Evolutionary conservation across 2,888 invertebrate species (phyloP).

Genomic region (Leptogaster cylindrica): DNA sequence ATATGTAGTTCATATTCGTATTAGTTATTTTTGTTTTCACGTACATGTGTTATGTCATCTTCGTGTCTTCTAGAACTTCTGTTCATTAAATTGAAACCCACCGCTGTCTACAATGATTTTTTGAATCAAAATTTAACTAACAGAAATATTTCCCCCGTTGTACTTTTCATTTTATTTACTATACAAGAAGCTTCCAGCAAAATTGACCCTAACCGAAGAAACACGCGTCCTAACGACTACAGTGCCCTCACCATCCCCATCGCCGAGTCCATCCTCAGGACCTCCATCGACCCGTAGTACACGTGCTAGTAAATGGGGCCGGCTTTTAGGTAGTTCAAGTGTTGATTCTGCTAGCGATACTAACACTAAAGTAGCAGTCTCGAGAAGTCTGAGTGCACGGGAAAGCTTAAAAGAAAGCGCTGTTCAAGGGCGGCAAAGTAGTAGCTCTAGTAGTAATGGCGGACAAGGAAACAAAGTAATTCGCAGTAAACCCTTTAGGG

Average conservation of each 20-base stretch:
- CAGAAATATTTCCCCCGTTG: conserved; percentile 5
- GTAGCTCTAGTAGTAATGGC: conserved; percentile 63
- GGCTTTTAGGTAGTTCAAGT: conserved; percentile 79
- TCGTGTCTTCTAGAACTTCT: conserved; percentile 26
- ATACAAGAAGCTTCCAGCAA: conserved; percentile 62
- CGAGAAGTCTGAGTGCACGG: conserved; percentile 67
- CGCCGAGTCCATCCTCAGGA: conserved; percentile 62
- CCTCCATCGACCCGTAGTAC: conserved; percentile 65
- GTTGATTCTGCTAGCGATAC: conserved; percentile 75
- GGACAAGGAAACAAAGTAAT: conserved; percentile 64
- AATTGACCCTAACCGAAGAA: conserved; percentile 62
- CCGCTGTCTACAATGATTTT: not conserved
- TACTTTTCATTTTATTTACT: conserved; percentile 46
- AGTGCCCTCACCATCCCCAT: conserved; percentile 61
- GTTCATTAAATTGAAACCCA: not conserved
- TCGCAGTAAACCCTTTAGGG: conserved; percentile 31
- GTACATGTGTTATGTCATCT: conserved; percentile 31
- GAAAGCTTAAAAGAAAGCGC: conserved; percentile 63
- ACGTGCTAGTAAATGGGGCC: conserved; percentile 78
- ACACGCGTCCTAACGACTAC: conserved; percentile 59
- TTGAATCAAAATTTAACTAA: conserved; percentile 20
- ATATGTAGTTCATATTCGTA: conserved; percentile 4
- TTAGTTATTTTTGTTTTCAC: conserved; percentile 12
- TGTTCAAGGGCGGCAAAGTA: conserved; percentile 60
- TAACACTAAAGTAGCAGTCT: conserved; percentile 65